Evolutionary conservation across 2,113 vertebrate species (phyloP).

Genomic region (Pungitius pungitius): DNA sequence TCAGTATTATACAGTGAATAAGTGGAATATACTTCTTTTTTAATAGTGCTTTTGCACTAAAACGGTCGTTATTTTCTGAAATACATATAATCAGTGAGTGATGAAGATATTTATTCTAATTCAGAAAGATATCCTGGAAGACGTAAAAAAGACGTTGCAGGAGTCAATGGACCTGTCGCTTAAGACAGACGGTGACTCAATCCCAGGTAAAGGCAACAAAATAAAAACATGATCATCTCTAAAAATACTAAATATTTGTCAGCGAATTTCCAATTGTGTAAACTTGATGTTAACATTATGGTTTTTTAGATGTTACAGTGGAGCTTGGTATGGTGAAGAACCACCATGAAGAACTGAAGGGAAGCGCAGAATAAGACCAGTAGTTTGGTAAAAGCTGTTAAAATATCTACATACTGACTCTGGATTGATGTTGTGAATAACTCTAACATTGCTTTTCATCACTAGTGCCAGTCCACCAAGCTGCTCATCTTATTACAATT

Average conservation of each 20-base stretch:
- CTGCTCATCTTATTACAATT: background rate
- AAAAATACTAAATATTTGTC: background rate
- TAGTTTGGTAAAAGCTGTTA: background rate
- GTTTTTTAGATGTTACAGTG: constrained; percentile 21
- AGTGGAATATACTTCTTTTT: background rate
- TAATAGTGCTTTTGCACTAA: background rate
- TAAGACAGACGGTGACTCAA: background rate
- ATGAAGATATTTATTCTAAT: background rate
- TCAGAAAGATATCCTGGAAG: background rate
- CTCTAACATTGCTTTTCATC: background rate
- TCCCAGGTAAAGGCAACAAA: constrained; percentile 47
- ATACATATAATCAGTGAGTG: background rate
- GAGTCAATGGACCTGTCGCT: constrained; percentile 42
- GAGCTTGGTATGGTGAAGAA: constrained; percentile 12
- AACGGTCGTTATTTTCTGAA: background rate
- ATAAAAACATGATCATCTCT: background rate
- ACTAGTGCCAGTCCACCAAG: background rate
- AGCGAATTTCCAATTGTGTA: background rate
- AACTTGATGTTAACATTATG: background rate
- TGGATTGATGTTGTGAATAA: background rate
- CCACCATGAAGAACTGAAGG: background rate
- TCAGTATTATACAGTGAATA: background rate
- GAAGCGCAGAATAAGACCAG: background rate
- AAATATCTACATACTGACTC: too few species aligned
- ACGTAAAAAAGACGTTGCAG: accelerated